Percentiles rank a stretch among this genome's conserved stretches.
Conservation (phyloP, 2,797 vertebrate genomes). For the Benthosema pterotum region DNA sequence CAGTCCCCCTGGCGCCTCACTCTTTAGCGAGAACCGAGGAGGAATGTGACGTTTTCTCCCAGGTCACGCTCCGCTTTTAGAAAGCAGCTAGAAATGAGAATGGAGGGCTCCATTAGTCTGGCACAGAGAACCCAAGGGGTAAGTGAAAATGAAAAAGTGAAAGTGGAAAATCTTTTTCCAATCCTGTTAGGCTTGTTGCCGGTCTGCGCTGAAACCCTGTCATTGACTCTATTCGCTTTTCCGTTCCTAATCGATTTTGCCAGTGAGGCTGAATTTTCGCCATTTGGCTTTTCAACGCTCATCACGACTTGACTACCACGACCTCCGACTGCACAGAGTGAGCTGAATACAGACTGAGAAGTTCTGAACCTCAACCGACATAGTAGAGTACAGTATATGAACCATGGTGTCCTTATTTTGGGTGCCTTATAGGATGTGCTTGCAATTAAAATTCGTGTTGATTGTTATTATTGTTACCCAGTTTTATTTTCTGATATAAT, state of each 20-base stretch:
- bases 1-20: constrained; percentile 1
- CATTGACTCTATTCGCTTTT: constrained; percentile 25
- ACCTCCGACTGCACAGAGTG: not conserved
- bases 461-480: no score
- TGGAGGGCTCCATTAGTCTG: constrained; percentile 22
- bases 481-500: no score
- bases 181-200: constrained; percentile 20
- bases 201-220: constrained; percentile 25
- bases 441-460: no score
- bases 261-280: constrained; percentile 20
- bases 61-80: constrained; percentile 17
- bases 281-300: constrained; percentile 1
- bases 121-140: constrained; percentile 15
- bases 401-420: no score
- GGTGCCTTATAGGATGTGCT: no score
- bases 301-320: no score
- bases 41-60: constrained; percentile 16
- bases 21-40: constrained; percentile 12
- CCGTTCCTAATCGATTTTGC: constrained; percentile 38
- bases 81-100: constrained; percentile 9
- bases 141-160: constrained; percentile 35
- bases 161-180: not conserved
- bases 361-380: constrained; percentile 6
- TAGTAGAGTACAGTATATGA: not conserved
- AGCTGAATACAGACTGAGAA: constrained; percentile 17